A percentile compares a stretch with the other conserved stretches of the same genome.
These are phyloP conservation scores for Orthonevra nobilis DNA, from an alignment of 2,888 invertebrate species.

Conservation along the genomic window DNA sequence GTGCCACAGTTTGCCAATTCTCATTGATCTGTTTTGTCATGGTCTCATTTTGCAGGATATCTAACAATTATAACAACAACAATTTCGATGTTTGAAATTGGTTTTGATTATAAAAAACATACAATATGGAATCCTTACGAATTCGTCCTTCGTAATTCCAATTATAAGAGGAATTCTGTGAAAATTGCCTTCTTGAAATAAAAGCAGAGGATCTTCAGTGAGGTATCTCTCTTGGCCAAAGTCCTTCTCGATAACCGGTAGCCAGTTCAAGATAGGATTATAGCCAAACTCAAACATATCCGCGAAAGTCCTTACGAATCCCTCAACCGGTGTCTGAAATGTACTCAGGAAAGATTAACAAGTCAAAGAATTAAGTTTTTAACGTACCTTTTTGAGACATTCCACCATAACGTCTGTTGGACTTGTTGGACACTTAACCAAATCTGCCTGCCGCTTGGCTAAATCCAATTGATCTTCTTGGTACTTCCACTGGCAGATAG, in stretches of 20 bases:
- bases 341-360: no score
- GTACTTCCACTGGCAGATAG: slow-evolving; percentile 81
- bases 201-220: slow-evolving; percentile 82
- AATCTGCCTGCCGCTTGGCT: slow-evolving; percentile 83
- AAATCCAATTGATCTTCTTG: slow-evolving; percentile 81
- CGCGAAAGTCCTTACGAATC: slow-evolving; percentile 72
- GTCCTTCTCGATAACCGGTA: slow-evolving; percentile 84
- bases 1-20: slow-evolving; percentile 74
- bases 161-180: slow-evolving; percentile 84
- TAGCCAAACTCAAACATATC: slow-evolving; percentile 76
- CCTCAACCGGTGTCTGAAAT: slow-evolving; percentile 72
- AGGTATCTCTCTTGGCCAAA: slow-evolving; percentile 85
- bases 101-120: slow-evolving; percentile 72
- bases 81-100: background rate
- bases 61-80: slow-evolving; percentile 74
- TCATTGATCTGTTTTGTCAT: slow-evolving; percentile 74
- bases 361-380: no score
- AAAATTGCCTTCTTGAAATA: slow-evolving; percentile 82
- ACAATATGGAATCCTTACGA: slow-evolving; percentile 82
- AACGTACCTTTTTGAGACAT: slow-evolving; percentile 82
- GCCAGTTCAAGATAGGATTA: slow-evolving; percentile 81
- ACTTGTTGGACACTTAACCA: slow-evolving; percentile 82
- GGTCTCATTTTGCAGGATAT: slow-evolving; percentile 81
- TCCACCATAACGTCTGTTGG: slow-evolving; percentile 81
- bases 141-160: slow-evolving; percentile 85